Evolutionary conservation across 2,113 vertebrate species (phyloP).

Genomic region (Telmatochromis bifrenatus): DNA sequence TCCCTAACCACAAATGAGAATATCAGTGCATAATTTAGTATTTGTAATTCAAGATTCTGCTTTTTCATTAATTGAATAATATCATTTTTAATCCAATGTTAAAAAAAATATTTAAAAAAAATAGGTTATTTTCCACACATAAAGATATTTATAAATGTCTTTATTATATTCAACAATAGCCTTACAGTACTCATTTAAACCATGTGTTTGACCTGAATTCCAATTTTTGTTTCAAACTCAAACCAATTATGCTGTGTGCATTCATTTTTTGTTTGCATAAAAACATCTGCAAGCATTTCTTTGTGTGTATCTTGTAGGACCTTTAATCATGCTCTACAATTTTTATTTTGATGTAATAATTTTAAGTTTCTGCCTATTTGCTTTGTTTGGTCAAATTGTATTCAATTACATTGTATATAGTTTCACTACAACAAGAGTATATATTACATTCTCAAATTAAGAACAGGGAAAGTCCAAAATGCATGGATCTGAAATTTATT

Average conservation of each 20-base stretch:
- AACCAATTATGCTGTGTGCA: background rate
- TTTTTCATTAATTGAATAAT: background rate
- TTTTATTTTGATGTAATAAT: background rate
- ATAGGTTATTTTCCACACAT: background rate
- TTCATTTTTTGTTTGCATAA: background rate
- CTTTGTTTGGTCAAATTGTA: background rate
- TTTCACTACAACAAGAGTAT: fast-evolving
- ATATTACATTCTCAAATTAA: background rate
- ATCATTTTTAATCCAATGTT: background rate
- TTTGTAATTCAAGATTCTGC: background rate
- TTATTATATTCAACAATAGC: background rate
- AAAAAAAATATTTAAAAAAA: background rate
- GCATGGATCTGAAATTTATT: fast-evolving
- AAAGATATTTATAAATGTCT: background rate
- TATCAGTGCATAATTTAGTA: background rate
- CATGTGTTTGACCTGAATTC: background rate
- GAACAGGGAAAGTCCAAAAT: background rate
- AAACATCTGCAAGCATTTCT: background rate
- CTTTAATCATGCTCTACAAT: fast-evolving
- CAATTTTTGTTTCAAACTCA: background rate
- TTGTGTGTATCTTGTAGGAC: background rate
- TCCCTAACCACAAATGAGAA: background rate
- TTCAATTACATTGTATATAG: background rate
- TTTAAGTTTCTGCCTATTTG: background rate
- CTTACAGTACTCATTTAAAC: background rate